Conservation (phyloP, 1,140 invertebrate species). For the Apis florea region DNA sequence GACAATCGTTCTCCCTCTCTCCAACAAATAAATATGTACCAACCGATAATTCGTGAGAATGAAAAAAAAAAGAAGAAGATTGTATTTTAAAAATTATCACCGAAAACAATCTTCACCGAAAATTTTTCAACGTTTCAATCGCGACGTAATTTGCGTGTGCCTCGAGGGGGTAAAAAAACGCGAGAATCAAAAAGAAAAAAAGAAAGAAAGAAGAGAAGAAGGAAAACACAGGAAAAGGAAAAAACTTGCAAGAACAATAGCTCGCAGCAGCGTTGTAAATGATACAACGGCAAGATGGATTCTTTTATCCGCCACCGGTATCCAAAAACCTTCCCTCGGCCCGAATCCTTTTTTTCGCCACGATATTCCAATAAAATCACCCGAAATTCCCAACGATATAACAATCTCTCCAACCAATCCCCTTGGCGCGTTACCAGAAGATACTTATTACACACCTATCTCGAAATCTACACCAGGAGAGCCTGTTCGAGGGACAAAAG, state of each 20-base stretch:
- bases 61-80: too few species aligned
- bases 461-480: neutral
- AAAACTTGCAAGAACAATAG: slow-evolving; percentile 20
- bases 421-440: neutral
- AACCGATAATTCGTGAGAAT: too few species aligned
- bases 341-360: neutral
- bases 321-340: neutral
- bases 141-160: neutral
- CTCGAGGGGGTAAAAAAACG: neutral
- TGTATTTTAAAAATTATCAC: too few species aligned
- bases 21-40: too few species aligned
- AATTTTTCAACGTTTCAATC: neutral
- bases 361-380: slow-evolving; percentile 26
- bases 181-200: neutral
- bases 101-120: neutral
- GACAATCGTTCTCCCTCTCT: too few species aligned
- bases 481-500: neutral
- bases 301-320: slow-evolving; percentile 22
- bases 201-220: neutral
- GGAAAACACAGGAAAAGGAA: neutral
- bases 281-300: slow-evolving; percentile 12
- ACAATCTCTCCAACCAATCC: neutral
- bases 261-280: slow-evolving; percentile 4
- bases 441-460: neutral
- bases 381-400: neutral